Evolutionary conservation across 2,113 vertebrate species (phyloP).

Genomic region (Microcebus griseorufus): DNA sequence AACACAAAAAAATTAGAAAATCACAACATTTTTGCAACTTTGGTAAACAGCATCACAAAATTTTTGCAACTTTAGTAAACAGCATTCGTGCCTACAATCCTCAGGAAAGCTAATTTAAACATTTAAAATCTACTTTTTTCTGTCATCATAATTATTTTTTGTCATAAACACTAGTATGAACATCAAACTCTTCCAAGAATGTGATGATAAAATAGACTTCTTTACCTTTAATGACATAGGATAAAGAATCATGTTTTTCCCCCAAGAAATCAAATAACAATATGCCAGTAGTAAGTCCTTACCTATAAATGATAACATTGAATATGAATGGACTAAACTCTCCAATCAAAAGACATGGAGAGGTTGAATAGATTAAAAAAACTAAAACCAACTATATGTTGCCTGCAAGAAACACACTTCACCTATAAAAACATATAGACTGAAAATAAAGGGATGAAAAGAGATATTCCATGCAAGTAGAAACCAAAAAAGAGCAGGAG

Average conservation of each 20-base stretch:
- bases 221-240: not conserved
- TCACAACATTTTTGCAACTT: not conserved
- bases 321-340: no score
- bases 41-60: not conserved
- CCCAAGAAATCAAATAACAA: not conserved
- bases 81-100: not conserved
- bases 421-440: no score
- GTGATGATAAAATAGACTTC: not conserved
- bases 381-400: no score
- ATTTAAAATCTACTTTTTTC: not conserved
- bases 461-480: no score
- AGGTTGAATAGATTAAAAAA: no score
- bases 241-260: not conserved
- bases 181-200: not conserved
- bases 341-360: no score
- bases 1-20: not conserved
- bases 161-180: not conserved
- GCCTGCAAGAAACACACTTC: no score
- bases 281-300: no score
- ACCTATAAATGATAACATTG: no score
- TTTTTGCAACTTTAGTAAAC: not conserved
- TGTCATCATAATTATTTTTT: not conserved
- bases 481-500: no score
- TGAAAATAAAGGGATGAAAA: no score
- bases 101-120: not conserved